Base-by-base conservation (phyloP, 1,140 invertebrate genomes). In the Solenopsis invicta region DNA sequence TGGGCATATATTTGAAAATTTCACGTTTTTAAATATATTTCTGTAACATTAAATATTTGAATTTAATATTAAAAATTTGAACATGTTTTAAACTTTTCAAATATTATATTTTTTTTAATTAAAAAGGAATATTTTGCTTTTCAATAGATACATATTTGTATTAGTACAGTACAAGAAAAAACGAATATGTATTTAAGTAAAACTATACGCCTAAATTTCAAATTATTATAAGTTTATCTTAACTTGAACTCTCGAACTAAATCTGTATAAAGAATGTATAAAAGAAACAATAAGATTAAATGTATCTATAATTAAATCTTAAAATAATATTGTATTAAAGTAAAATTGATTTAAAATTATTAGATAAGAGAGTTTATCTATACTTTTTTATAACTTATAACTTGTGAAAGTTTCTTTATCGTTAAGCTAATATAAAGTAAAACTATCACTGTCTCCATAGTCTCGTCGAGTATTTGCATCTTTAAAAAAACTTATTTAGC, bases 251-350 rank as follows among this genome's bases (percentile, higher is more conserved):
- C 0, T n/a, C 0, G 34, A 37, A 8, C 5, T 2, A 48, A 45
- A 48, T 71, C 6, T 45, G 4, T 71, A 48, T 18, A 24, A 71
- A 71, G 45, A 45, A 5, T 29, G 29, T 29, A 29, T 29, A 10
- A 69, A 16, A 10, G 13, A 16, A 67, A 16, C n/a, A 21, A 9
- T 12, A 24, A 48, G 12, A 48, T 71, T 48, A 48, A 21, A 24
- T 71, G 13, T 45, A 71, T 71, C 41, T 48, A 16, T 48, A 48
- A 71, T 48, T 71, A 48, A 71, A 71, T 45, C 66, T 69, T 69
- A 45, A 45, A 16, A 24, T 13, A 24, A 71, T 24, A 24, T 16
- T 24, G 12, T 8, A n/a, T n/a, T 41, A 66, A 37, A 66, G 18
- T 37, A 41, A 48, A 71, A 71, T 24, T 71, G 21, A 67, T 21